Evolutionary conservation across 2,888 invertebrate genomes (phyloP).

Genomic region (Leptothorax acervorum): DNA sequence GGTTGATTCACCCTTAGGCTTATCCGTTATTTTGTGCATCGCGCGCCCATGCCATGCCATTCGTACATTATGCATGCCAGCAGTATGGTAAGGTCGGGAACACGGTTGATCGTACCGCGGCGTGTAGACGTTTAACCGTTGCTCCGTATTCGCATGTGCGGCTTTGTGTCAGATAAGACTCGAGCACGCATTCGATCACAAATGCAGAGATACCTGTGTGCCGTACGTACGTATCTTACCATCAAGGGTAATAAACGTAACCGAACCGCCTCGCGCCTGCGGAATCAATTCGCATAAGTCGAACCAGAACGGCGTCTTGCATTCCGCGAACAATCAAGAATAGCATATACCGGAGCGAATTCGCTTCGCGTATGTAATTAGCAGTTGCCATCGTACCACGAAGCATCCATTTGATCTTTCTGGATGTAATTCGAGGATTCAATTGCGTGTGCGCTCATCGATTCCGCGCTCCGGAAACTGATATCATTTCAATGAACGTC

Average conservation of each 20-base stretch:
- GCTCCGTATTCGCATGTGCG: slow-evolving; percentile 33
- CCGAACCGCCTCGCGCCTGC: background rate
- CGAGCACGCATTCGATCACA: slow-evolving; percentile 37
- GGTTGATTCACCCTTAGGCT: slow-evolving; percentile 3
- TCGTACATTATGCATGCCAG: slow-evolving; percentile 38
- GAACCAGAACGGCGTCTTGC: slow-evolving; percentile 17
- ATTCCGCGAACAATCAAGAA: slow-evolving; percentile 16
- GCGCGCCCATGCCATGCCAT: background rate
- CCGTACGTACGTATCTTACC: slow-evolving; percentile 26
- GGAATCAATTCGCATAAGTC: slow-evolving; percentile 53
- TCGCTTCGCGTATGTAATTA: slow-evolving; percentile 39
- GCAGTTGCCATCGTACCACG: slow-evolving; percentile 17
- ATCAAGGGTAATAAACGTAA: slow-evolving; percentile 51
- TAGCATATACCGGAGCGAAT: slow-evolving; percentile 4
- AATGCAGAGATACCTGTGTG: slow-evolving; percentile 26
- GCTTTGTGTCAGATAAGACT: slow-evolving; percentile 26
- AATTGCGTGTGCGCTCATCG: background rate
- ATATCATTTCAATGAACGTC: slow-evolving; percentile 27
- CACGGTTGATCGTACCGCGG: slow-evolving; percentile 23
- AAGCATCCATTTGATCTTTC: slow-evolving; percentile 41
- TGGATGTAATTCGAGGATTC: slow-evolving; percentile 32
- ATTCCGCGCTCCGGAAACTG: slow-evolving; percentile 14
- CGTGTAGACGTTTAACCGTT: slow-evolving; percentile 30
- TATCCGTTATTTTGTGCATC: background rate
- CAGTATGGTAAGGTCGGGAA: slow-evolving; percentile 23